phyloP scores from a whole-genome alignment of 1,140 invertebrate genomes.

The Drosophila sproati region DNA sequence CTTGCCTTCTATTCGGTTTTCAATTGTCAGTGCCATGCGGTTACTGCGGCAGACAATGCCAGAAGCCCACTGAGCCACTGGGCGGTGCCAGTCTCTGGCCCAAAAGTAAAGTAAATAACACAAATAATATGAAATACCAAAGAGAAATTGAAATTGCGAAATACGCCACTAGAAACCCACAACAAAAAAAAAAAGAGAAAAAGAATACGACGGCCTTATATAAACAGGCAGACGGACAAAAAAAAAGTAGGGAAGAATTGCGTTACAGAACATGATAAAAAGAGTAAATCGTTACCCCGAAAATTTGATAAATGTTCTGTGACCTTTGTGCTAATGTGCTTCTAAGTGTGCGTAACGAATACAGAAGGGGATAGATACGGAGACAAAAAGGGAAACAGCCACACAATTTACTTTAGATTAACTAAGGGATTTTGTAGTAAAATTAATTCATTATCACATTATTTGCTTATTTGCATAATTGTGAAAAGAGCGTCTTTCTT shows the following conservation, averaged over 20 bases:
- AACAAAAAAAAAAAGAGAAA: background rate
- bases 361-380: conserved; percentile 7
- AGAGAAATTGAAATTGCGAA: conserved; percentile 74
- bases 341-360: conserved; percentile 33
- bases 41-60: conserved; percentile 40
- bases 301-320: conserved; percentile 68
- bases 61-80: conserved; percentile 21
- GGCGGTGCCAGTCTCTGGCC: conserved; percentile 1
- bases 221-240: conserved; percentile 60
- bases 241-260: conserved; percentile 62
- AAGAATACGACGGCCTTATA: conserved; percentile 37
- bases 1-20: conserved; percentile 44
- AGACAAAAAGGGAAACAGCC: background rate
- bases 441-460: background rate
- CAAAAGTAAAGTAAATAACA: conserved; percentile 64
- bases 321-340: conserved; percentile 66
- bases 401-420: background rate
- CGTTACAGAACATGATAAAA: conserved; percentile 37
- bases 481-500: too few relatives aligned
- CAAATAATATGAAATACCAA: conserved; percentile 63
- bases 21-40: conserved; percentile 64
- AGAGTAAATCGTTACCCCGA: conserved; percentile 37
- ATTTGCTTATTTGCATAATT: background rate
- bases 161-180: background rate
- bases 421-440: background rate